A percentile compares a stretch with the other conserved stretches of the same genome.
Evolutionary conservation across 1,140 invertebrate genomes (phyloP).

Genomic region (Aphelenchoides fujianensis): DNA sequence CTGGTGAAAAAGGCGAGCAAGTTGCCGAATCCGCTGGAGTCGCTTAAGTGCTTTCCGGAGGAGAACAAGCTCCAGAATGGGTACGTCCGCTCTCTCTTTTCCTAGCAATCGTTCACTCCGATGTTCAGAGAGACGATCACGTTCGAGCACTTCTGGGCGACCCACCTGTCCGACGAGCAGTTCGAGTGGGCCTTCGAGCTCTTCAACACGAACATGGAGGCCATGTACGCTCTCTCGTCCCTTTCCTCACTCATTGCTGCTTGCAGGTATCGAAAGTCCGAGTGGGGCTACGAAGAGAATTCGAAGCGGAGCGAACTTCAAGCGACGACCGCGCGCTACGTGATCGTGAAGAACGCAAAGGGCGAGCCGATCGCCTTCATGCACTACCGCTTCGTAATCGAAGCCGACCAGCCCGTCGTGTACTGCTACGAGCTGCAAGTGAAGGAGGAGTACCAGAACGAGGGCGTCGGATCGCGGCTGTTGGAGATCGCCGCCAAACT

Average conservation of each 20-base stretch:
- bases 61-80: slow-evolving; percentile 35
- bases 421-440: slow-evolving; percentile 53
- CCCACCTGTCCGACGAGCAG: slow-evolving; percentile 26
- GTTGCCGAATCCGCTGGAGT: slow-evolving; percentile 32
- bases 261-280: slow-evolving; percentile 39
- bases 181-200: slow-evolving; percentile 43
- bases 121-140: slow-evolving; percentile 40
- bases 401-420: slow-evolving; percentile 20
- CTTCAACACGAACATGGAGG: slow-evolving; percentile 42
- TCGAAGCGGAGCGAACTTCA: slow-evolving; percentile 40
- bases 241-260: slow-evolving; percentile 5
- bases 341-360: slow-evolving; percentile 31
- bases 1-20: slow-evolving; percentile 46
- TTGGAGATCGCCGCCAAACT: slow-evolving; percentile 40
- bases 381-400: slow-evolving; percentile 48
- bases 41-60: slow-evolving; percentile 27
- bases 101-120: no score
- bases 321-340: slow-evolving; percentile 46
- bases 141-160: slow-evolving; percentile 36
- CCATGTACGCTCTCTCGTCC: slow-evolving; percentile 31
- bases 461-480: slow-evolving; percentile 45
- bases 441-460: slow-evolving; percentile 40
- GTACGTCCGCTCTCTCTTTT: no score
- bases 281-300: slow-evolving; percentile 46
- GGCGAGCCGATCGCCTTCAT: slow-evolving; percentile 33